Conservation (phyloP, 2,797 vertebrate genomes). For the Enteromius fasciolatus region DNA sequence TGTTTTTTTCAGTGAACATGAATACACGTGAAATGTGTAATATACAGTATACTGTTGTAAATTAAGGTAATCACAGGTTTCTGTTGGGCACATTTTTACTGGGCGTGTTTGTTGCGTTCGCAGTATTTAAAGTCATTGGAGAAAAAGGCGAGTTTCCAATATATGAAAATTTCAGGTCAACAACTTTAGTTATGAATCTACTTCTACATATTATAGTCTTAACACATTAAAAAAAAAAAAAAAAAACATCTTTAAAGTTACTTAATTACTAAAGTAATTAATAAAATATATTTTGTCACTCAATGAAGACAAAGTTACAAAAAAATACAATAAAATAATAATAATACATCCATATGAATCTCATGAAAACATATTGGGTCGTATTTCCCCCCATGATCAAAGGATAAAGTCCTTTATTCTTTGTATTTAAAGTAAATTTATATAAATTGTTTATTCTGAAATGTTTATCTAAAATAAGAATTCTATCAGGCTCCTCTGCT, state of each 20-base stretch:
- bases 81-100: background rate
- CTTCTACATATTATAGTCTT: background rate
- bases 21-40: conserved; percentile 29
- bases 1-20: background rate
- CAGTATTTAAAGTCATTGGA: background rate
- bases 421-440: background rate
- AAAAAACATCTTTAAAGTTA: background rate
- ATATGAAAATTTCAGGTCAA: background rate
- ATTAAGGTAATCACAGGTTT: conserved; percentile 38
- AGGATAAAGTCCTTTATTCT: background rate
- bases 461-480: background rate
- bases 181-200: background rate
- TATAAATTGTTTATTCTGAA: background rate
- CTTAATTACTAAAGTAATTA: conserved; percentile 1
- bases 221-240: no score
- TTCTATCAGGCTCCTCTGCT: background rate
- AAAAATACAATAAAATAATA: background rate
- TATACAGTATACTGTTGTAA: background rate
- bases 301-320: background rate
- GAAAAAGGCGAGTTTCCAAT: background rate
- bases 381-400: conserved; percentile 3
- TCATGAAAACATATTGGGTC: background rate
- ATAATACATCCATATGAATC: background rate
- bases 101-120: background rate
- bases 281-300: conserved; percentile 14